Conservation (phyloP, 2,113 vertebrate genomes). For the Struthidea cinerea region DNA sequence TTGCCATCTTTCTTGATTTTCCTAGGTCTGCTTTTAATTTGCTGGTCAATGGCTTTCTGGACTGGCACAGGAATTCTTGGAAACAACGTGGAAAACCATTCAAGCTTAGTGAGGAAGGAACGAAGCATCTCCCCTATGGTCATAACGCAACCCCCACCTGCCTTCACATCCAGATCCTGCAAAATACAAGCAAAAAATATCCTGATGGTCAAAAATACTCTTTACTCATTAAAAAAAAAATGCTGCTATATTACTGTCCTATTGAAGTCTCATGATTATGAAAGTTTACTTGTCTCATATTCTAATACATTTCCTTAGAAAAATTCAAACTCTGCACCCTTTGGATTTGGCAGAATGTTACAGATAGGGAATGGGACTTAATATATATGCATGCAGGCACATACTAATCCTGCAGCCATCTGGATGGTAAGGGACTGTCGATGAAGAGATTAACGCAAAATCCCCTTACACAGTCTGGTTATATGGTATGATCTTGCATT, state of each 20-base stretch:
- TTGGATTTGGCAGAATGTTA: constrained; percentile 60
- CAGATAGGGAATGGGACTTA: constrained; percentile 55
- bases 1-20: constrained; percentile 86
- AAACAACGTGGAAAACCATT: constrained; percentile 98
- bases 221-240: not conserved
- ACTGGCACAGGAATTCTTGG: constrained; percentile 97
- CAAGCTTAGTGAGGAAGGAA: constrained; percentile 96
- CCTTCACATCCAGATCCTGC: constrained; percentile 97
- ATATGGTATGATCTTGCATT: constrained; percentile 30
- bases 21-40: constrained; percentile 92
- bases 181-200: constrained; percentile 71
- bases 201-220: constrained; percentile 66
- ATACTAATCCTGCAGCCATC: constrained; percentile 72
- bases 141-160: constrained; percentile 96
- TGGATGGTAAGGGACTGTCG: constrained; percentile 49
- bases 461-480: constrained; percentile 42
- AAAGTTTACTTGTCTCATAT: constrained; percentile 59
- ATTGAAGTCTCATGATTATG: constrained; percentile 69
- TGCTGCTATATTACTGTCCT: constrained; percentile 69
- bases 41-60: constrained; percentile 94
- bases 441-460: constrained; percentile 48
- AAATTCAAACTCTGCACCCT: constrained; percentile 61
- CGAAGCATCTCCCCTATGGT: constrained; percentile 97
- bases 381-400: constrained; percentile 74
- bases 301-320: constrained; percentile 58